These are phyloP conservation scores for Rhinolophus sinicus DNA, from an alignment of 2,113 vertebrate species.

Conservation along the genomic window DNA sequence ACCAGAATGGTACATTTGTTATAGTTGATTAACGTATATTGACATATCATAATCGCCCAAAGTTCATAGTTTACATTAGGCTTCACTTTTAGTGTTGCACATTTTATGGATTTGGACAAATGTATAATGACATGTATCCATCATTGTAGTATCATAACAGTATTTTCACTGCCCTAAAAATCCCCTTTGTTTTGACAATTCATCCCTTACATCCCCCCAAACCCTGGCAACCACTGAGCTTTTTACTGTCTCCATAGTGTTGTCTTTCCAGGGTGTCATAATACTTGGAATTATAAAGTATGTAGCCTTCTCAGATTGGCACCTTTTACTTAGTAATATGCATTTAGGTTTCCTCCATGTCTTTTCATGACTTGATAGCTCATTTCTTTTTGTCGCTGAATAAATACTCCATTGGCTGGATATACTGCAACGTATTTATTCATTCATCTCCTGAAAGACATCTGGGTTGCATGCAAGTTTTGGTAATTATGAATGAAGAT, in stretches of 20 bases:
- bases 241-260: neutral
- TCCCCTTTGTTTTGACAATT: neutral
- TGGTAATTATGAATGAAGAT: neutral
- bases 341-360: neutral
- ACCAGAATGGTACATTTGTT: neutral
- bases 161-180: neutral
- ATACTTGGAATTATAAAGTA: neutral
- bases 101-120: neutral
- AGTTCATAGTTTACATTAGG: neutral
- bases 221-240: neutral
- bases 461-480: neutral
- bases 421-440: neutral
- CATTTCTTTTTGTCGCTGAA: too few relatives aligned
- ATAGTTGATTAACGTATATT: neutral
- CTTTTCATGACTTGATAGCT: neutral
- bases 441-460: neutral
- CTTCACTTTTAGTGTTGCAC: neutral
- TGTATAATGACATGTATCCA: neutral
- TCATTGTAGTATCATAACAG: neutral
- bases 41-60: neutral
- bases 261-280: neutral
- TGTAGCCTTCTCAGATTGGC: neutral
- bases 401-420: neutral
- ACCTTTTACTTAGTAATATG: neutral
- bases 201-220: neutral